Evolutionary conservation across 2,797 vertebrate genomes (phyloP), one percentile per base, ranked within the genome.

Genomic region (Leucoraja ocellata): DNA sequence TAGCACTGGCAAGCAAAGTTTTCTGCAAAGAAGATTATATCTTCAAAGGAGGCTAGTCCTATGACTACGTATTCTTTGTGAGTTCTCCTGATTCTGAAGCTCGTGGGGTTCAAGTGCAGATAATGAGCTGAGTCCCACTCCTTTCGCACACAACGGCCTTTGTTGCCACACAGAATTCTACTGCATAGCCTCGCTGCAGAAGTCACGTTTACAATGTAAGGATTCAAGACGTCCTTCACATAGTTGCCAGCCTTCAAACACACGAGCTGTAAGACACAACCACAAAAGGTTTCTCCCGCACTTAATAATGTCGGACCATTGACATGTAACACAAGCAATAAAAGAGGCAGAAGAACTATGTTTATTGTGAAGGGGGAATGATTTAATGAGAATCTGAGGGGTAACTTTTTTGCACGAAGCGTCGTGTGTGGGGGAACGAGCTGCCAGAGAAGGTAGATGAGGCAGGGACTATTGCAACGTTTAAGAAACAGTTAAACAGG

Each of bases 161-260:
- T 95, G 5, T 95, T 95, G 91, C 96, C 96, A 93, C 98, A 98
- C 93, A 98, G 94, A 11, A 95, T 95, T 80, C 95, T 93, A 93
- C 97, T 97, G 94, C 98, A 98, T 93, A 98, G 96, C 96, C 95
- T 97, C 93, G 97, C 95, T 13, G 98, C 98, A 54, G 97, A 96
- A 0, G 98, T 98, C 94, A 98, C 96, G 0, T 98, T 99, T 94
- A 97, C 96, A 61, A 98, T 90, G 93, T 98, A 98, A 0, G 97
- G 97, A 93, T 95, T 97, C 81, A 98, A 93, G 58, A 94, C 97
- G 63, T 93, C 96, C 0, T 93, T 94, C 93, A 98, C 94, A 93
- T 97, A 98, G 90, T 94, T 94, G 3, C 97, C 96, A 93, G 98
- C 95, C 76, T 94, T 94, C 93, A 95, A 94, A 94, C 98, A 99